Conservation (phyloP, 2,797 vertebrate genomes). For the Neoniphon sammara region DNA sequence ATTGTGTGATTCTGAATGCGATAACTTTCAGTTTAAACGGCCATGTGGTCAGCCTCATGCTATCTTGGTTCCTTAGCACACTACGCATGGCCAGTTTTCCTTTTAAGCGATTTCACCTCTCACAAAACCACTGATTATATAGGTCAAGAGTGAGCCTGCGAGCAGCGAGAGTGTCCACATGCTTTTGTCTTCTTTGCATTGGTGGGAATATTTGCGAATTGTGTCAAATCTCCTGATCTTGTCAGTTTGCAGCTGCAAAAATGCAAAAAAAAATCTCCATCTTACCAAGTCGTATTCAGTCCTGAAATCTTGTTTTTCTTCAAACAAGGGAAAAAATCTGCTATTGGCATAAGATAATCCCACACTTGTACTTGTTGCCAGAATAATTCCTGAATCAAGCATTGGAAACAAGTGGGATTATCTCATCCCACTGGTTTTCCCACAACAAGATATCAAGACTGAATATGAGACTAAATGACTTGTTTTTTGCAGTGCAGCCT, state of each 20-base stretch:
- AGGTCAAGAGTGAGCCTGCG: slow-evolving; percentile 14
- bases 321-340: no score
- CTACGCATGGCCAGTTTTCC: slow-evolving; percentile 3
- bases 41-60: slow-evolving; percentile 34
- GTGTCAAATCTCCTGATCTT: background rate
- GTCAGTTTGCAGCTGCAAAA: background rate
- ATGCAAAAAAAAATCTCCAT: no score
- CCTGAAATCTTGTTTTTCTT: no score
- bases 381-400: no score
- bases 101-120: slow-evolving; percentile 27
- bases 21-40: slow-evolving; percentile 28
- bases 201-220: slow-evolving; percentile 14
- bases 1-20: slow-evolving; percentile 14
- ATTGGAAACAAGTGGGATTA: no score
- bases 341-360: no score
- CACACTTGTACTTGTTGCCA: no score
- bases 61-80: slow-evolving; percentile 19
- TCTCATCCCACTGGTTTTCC: no score
- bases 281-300: no score
- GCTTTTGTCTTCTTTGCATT: slow-evolving; percentile 13
- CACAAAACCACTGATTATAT: slow-evolving; percentile 20
- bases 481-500: background rate
- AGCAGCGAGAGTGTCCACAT: background rate
- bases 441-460: no score
- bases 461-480: no score